These are phyloP conservation scores for Hemithea aestivaria DNA, from an alignment of 2,888 invertebrate genomes.

Conservation along the genomic window DNA sequence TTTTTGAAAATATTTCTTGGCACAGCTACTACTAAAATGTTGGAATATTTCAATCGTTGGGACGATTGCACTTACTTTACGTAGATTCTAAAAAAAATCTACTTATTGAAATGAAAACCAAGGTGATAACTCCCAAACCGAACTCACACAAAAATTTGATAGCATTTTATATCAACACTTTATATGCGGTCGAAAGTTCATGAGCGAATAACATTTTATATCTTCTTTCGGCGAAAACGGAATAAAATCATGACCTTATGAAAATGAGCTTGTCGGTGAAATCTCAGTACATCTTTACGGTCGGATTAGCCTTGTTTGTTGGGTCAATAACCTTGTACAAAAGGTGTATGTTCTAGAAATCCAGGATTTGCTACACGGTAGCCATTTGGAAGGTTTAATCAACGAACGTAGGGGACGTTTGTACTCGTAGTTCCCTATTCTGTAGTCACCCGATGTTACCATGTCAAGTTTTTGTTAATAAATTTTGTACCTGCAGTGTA, in stretches of 20 bases:
- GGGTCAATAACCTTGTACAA: conserved; percentile 26
- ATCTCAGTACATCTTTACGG: conserved; percentile 14
- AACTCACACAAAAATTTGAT: conserved; percentile 14
- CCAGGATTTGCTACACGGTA: neutral
- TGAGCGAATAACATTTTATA: conserved; percentile 18
- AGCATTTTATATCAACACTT: conserved; percentile 17
- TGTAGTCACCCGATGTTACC: too few relatives aligned
- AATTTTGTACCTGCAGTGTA: too few relatives aligned
- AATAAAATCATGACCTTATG: conserved; percentile 18
- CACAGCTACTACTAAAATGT: too few relatives aligned
- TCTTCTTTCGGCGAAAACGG: conserved; percentile 12
- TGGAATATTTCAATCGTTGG: too few relatives aligned
- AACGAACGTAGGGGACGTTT: too few relatives aligned
- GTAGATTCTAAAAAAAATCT: too few relatives aligned
- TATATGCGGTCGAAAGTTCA: conserved; percentile 18
- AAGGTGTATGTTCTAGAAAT: conserved; percentile 28
- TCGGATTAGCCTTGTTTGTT: conserved; percentile 17
- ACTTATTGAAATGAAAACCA: too few relatives aligned
- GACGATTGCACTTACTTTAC: too few relatives aligned
- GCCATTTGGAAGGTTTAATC: too few relatives aligned
- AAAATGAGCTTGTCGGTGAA: conserved; percentile 15
- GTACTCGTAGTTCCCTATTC: too few relatives aligned
- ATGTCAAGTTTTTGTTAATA: conserved; percentile 1
- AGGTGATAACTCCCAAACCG: conserved; percentile 9
- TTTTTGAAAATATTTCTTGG: too few relatives aligned